phyloP scores from a whole-genome alignment of 2,113 vertebrate species.

The Sebastes schlegelii region DNA sequence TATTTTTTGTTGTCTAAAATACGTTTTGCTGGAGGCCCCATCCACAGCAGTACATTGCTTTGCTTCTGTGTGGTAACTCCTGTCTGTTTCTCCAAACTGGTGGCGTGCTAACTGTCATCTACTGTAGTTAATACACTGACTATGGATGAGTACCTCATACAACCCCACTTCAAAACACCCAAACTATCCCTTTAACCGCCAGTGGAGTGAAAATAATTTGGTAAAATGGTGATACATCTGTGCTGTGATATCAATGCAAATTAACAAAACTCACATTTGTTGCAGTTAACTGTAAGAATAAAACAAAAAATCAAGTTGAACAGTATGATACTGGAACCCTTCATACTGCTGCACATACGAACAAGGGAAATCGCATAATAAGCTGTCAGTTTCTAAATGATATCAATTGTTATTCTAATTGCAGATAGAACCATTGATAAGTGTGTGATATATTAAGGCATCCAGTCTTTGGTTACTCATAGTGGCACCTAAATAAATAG shows the following conservation, averaged over 20 bases:
- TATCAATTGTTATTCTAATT: conserved; percentile 1
- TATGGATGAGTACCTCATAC: too few species aligned
- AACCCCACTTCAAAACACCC: too few species aligned
- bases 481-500: conserved; percentile 70
- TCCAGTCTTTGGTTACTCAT: conserved; percentile 71
- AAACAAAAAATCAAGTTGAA: background rate
- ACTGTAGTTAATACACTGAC: too few species aligned
- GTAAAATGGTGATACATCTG: conserved; percentile 7
- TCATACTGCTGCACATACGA: conserved; percentile 18
- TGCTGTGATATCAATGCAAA: conserved; percentile 21
- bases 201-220: background rate
- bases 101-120: too few species aligned
- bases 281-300: conserved; percentile 4
- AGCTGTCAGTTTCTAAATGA: conserved; percentile 11
- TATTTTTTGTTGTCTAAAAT: too few species aligned
- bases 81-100: too few species aligned
- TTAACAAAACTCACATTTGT: conserved; percentile 34
- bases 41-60: too few species aligned
- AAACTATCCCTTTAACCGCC: background rate
- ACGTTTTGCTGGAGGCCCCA: too few species aligned
- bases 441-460: conserved; percentile 67
- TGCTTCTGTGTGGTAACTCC: too few species aligned
- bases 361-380: background rate
- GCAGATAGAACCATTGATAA: conserved; percentile 28
- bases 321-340: conserved; percentile 15